A percentile compares a stretch with the other conserved stretches of the same genome.
Evolutionary conservation across 2,888 invertebrate species (phyloP).

Genomic region (Ophioninae sp.): DNA sequence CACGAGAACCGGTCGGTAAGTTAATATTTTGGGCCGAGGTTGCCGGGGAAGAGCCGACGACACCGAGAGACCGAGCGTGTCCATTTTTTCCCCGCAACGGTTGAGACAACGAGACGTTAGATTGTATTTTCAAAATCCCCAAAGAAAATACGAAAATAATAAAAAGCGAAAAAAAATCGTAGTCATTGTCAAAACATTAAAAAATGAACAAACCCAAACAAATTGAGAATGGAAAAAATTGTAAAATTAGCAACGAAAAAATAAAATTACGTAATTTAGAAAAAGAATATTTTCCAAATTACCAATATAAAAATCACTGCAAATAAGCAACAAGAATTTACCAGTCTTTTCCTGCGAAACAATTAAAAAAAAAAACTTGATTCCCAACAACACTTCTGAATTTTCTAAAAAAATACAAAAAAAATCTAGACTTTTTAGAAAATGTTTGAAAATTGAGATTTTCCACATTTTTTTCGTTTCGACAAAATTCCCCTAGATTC

Average conservation of each 20-base stretch:
- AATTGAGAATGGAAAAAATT: too few species aligned
- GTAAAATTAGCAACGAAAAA: too few species aligned
- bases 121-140: neutral
- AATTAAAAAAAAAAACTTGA: neutral
- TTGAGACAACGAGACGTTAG: neutral
- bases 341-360: neutral
- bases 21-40: neutral
- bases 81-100: neutral
- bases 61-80: neutral
- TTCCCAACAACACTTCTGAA: neutral
- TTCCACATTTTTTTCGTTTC: too few species aligned
- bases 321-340: neutral
- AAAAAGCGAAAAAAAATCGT: too few species aligned
- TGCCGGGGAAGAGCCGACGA: neutral
- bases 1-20: neutral
- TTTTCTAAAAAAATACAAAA: neutral
- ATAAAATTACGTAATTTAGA: too few species aligned
- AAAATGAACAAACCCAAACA: too few species aligned
- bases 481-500: neutral
- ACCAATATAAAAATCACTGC: neutral
- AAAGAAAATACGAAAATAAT: neutral
- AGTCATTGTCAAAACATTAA: too few species aligned
- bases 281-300: too few species aligned
- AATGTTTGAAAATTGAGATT: too few species aligned
- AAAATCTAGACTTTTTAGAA: neutral